Base-by-base conservation (phyloP, 2,888 invertebrate species). In the Chymomyza amoena region DNA sequence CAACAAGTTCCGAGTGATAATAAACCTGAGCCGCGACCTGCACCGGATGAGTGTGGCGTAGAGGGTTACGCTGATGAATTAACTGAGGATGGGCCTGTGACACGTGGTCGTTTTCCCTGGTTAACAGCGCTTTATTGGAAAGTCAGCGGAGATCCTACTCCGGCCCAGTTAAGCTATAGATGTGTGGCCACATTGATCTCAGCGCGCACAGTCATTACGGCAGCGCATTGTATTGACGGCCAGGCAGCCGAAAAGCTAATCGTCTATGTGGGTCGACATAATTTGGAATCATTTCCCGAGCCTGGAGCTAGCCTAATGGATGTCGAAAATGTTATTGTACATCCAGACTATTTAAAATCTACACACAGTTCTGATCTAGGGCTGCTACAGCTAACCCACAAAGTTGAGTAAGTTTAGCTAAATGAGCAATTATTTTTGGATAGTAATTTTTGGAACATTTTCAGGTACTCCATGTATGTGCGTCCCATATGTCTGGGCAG, bases 91-190 rank as follows among this genome's bases (percentile, higher is more conserved):
- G 78, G 79, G 6, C 69, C 70, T 4, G 16, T 89, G 13, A 70
- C 73, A 4, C 90, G 92, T 2, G 93, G 93, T 0, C 93, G 94
- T 56, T 93, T 94, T 93, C 95, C 95, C 0, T 95, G 95, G 95
- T 83, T 94, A 56, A 93, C 92, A 0, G 94, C 94, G 0, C 91
- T 95, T 20, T 94, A 93, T 77, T 16, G 39, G 1, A 25, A 89
- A 28, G 51, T 66, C 0, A 86, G 90, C 6, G 70, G 67, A 5
- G 20, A 20, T 20, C 20, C 20, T 2, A 20, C 1, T 1, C 2
- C 20, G 20, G 3, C 20, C 1, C 1, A 20, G 20, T 2, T 20
- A 3, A 3, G 20, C 4, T 88, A 79, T 54, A 66, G 79, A 61
- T 89, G 89, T 69, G 87, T 85, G 25, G 89, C 87, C 0, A 81